These are phyloP conservation scores for Heterohyrax brucei DNA, from an alignment of 2,797 vertebrate genomes.

Conservation along the genomic window DNA sequence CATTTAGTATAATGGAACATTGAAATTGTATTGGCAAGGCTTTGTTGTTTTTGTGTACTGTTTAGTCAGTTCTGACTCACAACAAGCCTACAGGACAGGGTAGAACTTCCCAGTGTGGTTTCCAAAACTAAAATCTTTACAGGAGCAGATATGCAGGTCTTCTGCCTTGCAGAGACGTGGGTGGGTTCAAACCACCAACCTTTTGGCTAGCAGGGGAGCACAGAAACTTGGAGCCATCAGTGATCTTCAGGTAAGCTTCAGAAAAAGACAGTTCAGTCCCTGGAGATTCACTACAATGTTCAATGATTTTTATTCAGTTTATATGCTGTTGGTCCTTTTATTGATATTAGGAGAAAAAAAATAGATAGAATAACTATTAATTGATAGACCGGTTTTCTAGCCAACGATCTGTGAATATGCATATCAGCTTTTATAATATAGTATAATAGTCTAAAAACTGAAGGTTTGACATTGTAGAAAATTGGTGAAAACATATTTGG, in stretches of 20 bases:
- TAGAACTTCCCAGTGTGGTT: too few species aligned
- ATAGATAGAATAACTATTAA: constrained; percentile 58
- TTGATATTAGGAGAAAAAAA: constrained; percentile 46
- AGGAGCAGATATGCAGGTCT: too few species aligned
- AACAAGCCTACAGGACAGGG: too few species aligned
- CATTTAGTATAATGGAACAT: constrained; percentile 51
- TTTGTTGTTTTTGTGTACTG: too few species aligned
- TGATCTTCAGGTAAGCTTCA: neutral
- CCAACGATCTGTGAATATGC: constrained; percentile 31
- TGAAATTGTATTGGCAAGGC: constrained; percentile 29
- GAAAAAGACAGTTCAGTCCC: constrained; percentile 60
- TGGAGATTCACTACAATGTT: neutral
- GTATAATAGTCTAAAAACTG: neutral
- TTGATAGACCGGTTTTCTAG: neutral
- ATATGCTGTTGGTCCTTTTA: constrained; percentile 35
- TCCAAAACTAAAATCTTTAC: neutral
- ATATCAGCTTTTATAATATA: constrained; percentile 18
- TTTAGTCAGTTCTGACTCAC: too few species aligned
- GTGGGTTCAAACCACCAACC: too few species aligned
- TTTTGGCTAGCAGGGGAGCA: too few species aligned
- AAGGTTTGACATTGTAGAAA: neutral
- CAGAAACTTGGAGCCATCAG: too few species aligned
- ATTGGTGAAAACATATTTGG: neutral
- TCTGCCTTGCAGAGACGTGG: too few species aligned
- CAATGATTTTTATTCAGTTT: constrained; percentile 13